Base-by-base conservation (phyloP, 2,888 invertebrate species). In the Oeneis ivallda region DNA sequence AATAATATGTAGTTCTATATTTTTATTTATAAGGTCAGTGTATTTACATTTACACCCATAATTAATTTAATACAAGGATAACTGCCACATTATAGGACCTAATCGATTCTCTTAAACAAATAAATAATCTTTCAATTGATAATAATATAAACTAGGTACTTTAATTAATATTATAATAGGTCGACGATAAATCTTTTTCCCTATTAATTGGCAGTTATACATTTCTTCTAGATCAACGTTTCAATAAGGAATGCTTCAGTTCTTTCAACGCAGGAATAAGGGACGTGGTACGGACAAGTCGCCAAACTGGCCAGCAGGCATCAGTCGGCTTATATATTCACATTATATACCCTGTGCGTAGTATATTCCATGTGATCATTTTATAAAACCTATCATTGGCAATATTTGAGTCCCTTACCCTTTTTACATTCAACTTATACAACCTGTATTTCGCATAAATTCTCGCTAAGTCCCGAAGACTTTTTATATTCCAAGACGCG, bases 341-440 rank as follows among this genome's bases (percentile, higher is more conserved):
- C 82, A 85, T 83, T 85, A 85, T 85, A 85, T 89, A 91, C 91
- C 91, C 91, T 91, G 91, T 91, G 90, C 88, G 79, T 85, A 83
- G 81, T 85, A 84, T 84, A 84, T 82, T 82, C 82, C 86, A 82
- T 77, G 86, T 84, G 87, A 83, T 83, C 85, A 86, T 84, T 84
- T 85, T 84, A 83, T 79, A 84, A 82, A 87, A 87, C 80, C 82
- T 83, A 87, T 84, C 84, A 87, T 86, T 85, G 86, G 83, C 82
- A 84, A 84, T 83, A 84, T 81, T 74, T 77, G 82, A 83, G 87
- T 89, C 89, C 89, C 91, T 89, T 87, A 87, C 84, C 84, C 89
- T 89, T 74, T 82, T 82, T 76, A 85, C 81, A 85, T 82, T 83
- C 78, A 82, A 84, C 78, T 83, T 85, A 87, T n/a, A 83, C 80